Evolutionary conservation across 2,797 vertebrate species (phyloP).

Genomic region (Anguilla anguilla): DNA sequence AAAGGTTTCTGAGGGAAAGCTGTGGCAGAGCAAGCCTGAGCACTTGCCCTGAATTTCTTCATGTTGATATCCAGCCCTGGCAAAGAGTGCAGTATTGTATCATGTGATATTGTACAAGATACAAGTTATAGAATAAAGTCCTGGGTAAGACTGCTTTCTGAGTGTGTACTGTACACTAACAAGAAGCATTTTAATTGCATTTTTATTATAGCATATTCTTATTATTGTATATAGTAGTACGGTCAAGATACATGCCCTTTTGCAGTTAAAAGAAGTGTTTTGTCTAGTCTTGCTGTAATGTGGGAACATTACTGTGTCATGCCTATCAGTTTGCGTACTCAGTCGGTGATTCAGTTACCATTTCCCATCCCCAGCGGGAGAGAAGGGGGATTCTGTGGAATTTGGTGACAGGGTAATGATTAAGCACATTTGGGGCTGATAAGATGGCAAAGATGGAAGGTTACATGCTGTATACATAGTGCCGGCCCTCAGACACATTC

Average conservation of each 20-base stretch:
- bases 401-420: slow-evolving; percentile 54
- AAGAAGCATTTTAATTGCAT: background rate
- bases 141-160: background rate
- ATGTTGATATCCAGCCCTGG: background rate
- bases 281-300: background rate
- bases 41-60: background rate
- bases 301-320: background rate
- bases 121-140: background rate
- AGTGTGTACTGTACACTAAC: background rate
- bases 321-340: background rate
- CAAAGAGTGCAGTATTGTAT: background rate
- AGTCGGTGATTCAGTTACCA: slow-evolving; percentile 40
- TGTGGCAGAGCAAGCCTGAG: background rate
- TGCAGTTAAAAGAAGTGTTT: background rate
- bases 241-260: background rate
- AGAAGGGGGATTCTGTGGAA: slow-evolving; percentile 45
- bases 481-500: background rate
- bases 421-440: slow-evolving; percentile 34
- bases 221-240: background rate
- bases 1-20: slow-evolving; percentile 2
- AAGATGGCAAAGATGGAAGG: background rate
- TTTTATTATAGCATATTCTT: background rate
- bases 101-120: background rate
- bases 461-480: background rate
- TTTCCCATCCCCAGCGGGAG: background rate